phyloP scores from a whole-genome alignment of 2,113 vertebrate genomes.

The Lagopus leucura region DNA sequence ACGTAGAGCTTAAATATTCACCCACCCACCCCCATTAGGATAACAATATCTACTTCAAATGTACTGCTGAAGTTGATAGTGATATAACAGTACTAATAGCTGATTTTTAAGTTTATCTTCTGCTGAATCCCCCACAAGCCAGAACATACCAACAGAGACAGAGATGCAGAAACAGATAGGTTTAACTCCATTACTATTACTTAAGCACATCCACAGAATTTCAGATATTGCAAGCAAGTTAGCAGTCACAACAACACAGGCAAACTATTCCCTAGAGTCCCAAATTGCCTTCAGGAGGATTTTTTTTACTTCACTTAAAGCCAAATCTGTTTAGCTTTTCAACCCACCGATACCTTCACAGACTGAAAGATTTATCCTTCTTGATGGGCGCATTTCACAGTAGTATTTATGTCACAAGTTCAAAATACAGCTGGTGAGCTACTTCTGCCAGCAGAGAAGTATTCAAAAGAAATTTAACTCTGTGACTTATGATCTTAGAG shows the following conservation, averaged over 20 bases:
- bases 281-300: not conserved
- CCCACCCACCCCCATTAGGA: rapidly evolving
- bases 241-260: not conserved
- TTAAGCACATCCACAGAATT: not conserved
- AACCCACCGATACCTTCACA: not conserved
- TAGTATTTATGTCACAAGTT: not conserved
- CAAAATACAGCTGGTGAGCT: not conserved
- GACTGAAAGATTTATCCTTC: not conserved
- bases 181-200: not conserved
- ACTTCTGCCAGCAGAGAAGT: not conserved
- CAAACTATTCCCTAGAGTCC: not conserved
- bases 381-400: not conserved
- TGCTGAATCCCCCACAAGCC: not conserved
- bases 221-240: not conserved
- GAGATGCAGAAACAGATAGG: not conserved
- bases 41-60: not conserved
- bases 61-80: not conserved
- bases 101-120: not conserved
- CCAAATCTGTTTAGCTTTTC: not conserved
- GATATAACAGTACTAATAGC: not conserved
- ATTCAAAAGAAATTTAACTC: not conserved
- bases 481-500: not conserved
- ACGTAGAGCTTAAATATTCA: not conserved
- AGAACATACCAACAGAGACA: not conserved
- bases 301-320: not conserved